Evolutionary conservation across 2,797 vertebrate species (phyloP), one percentile per base, ranked within the genome.

Genomic region (Fratercula arctica): DNA sequence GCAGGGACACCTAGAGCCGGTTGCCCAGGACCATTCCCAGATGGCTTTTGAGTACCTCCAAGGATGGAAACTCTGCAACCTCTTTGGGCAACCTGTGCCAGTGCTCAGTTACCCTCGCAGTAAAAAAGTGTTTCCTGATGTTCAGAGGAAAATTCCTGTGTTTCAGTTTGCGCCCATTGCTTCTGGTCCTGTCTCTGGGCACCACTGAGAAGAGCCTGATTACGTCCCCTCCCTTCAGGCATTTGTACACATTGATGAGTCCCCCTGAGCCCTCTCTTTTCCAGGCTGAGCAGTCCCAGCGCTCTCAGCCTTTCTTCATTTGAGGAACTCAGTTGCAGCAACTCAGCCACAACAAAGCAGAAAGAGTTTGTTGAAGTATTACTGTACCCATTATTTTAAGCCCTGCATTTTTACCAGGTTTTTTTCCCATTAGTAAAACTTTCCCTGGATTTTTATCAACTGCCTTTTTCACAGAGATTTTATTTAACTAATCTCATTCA

Each of bases 401-500:
- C 67, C 28, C 43, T 73, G 28, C 9, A 33, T 74, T 85, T 90
- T 90, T 90, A 75, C 39, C n/a, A 72, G n/a, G 16, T 50, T 48
- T 91, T 89, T 86, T 85, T 5, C 18, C 23, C 35, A 45, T 59
- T 85, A 45, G 53, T 89, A 85, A 83, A 25, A 41, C 43, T 11
- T 60, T 87, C 37, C 28, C 60, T 76, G 41, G 41, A 89, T 80
- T 93, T 92, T 94, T 77, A 81, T 78, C 48, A 90, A 60, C 56
- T 92, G 39, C 8, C 25, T 80, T 91, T 90, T 85, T 50, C 72
- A 67, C 25, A 80, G 50, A 68, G 53, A 20, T 83, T 96, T 63
- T 91, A 20, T 86, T 84, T 46, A 95, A 93, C 64, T 75, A 64
- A 92, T 87, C 46, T 90, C 31, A 89, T 70, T 91, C 33, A 68